A percentile compares a stretch with the other conserved stretches of the same genome.
phyloP scores from a whole-genome alignment of 2,113 vertebrate genomes.

The Tilapia sparmanii region DNA sequence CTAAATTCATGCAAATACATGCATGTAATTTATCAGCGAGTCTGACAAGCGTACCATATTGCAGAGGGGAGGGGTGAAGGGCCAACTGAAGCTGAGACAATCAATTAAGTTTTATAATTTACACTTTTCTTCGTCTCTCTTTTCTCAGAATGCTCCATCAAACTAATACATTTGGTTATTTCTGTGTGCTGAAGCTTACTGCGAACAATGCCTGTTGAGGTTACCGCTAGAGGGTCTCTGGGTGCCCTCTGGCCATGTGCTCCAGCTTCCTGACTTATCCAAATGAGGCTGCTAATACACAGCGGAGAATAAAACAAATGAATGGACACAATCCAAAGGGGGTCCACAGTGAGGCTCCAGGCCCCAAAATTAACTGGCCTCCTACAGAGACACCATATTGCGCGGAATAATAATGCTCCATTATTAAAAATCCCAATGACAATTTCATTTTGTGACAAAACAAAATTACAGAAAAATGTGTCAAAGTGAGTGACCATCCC shows the following conservation, averaged over 20 bases:
- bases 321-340: constrained; percentile 64
- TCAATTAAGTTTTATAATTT: constrained; percentile 90
- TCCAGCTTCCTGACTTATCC: constrained; percentile 79
- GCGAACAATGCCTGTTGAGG: constrained; percentile 81
- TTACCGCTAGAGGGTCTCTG: constrained; percentile 79
- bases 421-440: constrained; percentile 67
- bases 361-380: constrained; percentile 66
- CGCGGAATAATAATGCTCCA: constrained; percentile 64
- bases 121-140: constrained; percentile 26
- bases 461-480: constrained; percentile 57
- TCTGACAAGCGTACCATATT: constrained; percentile 96
- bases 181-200: constrained; percentile 68
- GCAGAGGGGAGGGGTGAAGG: constrained; percentile 82
- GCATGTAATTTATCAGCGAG: constrained; percentile 92
- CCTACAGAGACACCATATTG: constrained; percentile 73
- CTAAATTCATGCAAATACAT: constrained; percentile 98
- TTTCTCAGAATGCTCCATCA: constrained; percentile 62
- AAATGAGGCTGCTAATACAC: constrained; percentile 79
- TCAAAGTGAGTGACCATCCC: constrained; percentile 57
- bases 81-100: constrained; percentile 86
- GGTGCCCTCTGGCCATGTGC: constrained; percentile 82
- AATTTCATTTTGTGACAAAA: constrained; percentile 63
- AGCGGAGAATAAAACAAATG: constrained; percentile 86
- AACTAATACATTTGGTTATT: background rate
- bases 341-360: constrained; percentile 46